These are phyloP conservation scores for Gymnosoma rotundatum DNA, from an alignment of 2,888 invertebrate genomes.

Conservation along the genomic window DNA sequence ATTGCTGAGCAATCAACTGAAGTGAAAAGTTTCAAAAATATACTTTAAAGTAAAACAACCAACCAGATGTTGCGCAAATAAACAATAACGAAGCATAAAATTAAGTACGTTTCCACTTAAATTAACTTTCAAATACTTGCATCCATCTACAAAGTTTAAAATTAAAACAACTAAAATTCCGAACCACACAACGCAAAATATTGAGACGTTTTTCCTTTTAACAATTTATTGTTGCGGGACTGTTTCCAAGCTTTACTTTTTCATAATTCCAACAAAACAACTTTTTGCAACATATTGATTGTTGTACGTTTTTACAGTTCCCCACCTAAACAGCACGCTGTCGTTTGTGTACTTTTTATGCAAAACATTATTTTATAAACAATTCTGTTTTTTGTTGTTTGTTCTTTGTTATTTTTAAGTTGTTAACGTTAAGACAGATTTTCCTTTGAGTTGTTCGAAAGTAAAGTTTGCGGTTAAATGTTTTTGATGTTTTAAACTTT, in stretches of 20 bases:
- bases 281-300: constrained; percentile 46
- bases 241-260: constrained; percentile 1
- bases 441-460: constrained; percentile 53
- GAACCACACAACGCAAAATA: not conserved
- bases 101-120: not conserved
- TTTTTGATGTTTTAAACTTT: constrained; percentile 48
- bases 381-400: constrained; percentile 27
- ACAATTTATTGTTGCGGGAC: not conserved
- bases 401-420: constrained; percentile 38
- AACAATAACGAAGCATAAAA: constrained; percentile 20
- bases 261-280: constrained; percentile 12
- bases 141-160: constrained; percentile 1
- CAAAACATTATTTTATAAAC: constrained; percentile 25
- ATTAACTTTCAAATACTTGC: constrained; percentile 23
- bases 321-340: constrained; percentile 19
- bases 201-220: not conserved
- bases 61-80: constrained; percentile 32
- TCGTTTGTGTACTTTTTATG: constrained; percentile 12
- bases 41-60: not conserved
- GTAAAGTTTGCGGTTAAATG: constrained; percentile 61
- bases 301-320: not conserved
- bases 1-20: constrained; percentile 16
- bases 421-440: constrained; percentile 47
- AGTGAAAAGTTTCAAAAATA: constrained; percentile 39
- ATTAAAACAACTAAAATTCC: constrained; percentile 1